Conservation (phyloP, 2,113 vertebrate genomes). For the Lathamus discolor region DNA sequence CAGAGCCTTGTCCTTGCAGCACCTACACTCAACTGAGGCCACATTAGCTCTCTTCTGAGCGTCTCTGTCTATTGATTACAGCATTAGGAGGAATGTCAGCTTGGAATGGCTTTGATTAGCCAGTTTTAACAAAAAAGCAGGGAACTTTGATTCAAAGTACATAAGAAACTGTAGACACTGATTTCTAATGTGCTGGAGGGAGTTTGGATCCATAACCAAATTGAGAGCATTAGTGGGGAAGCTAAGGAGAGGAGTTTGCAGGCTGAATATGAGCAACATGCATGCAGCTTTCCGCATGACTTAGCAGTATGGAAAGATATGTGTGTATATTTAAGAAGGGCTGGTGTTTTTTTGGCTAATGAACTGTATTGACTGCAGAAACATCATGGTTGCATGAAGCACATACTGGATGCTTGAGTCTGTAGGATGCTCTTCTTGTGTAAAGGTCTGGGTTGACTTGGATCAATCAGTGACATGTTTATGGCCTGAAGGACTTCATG, state of each 20-base stretch:
- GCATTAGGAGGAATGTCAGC: neutral
- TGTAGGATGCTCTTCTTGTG: neutral
- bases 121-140: neutral
- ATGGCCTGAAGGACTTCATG: neutral
- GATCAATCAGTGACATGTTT: neutral
- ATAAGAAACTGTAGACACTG: neutral
- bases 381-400: neutral
- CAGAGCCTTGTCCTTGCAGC: neutral
- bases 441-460: neutral
- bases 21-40: neutral
- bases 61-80: neutral
- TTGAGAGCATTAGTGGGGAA: neutral
- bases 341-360: neutral
- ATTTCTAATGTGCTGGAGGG: neutral
- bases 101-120: neutral
- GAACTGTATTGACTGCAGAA: neutral
- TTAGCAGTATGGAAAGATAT: neutral
- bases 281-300: neutral
- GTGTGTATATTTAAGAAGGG: rapidly evolving
- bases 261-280: rapidly evolving
- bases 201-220: neutral
- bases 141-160: neutral
- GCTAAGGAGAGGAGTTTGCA: neutral
- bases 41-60: neutral
- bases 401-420: rapidly evolving